Percentiles rank a stretch among this genome's conserved stretches.
phyloP scores from a whole-genome alignment of 2,797 vertebrate genomes.

The Onychomys leucogaster region DNA sequence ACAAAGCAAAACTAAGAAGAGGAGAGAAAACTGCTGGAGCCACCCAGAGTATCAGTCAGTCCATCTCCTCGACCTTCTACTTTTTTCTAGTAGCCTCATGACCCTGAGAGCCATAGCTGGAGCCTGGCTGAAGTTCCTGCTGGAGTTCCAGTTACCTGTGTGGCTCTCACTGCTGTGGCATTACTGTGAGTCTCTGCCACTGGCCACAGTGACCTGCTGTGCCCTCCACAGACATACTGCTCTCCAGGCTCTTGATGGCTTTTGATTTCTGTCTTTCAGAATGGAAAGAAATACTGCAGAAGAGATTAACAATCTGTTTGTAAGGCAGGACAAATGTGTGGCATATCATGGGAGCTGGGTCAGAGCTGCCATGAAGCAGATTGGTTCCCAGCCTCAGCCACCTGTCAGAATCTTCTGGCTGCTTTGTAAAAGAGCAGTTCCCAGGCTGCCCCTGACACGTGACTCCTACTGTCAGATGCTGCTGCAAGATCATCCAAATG shows the following conservation, averaged over 20 bases:
- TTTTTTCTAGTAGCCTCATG: too few relatives aligned
- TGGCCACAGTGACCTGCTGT: background rate
- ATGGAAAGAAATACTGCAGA: background rate
- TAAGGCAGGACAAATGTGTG: background rate
- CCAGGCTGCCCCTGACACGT: background rate
- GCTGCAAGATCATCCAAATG: background rate
- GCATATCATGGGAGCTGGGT: background rate
- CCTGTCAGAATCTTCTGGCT: background rate
- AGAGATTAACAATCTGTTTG: background rate
- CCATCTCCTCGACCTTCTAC: background rate
- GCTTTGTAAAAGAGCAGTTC: background rate
- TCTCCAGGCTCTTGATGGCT: background rate
- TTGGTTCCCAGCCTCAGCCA: background rate
- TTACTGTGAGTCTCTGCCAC: background rate
- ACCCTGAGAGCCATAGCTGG: too few relatives aligned
- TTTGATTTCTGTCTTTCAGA: background rate
- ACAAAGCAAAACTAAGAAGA: background rate
- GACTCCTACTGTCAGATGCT: background rate
- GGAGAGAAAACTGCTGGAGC: background rate
- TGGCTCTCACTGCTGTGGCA: background rate
- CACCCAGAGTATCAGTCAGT: background rate
- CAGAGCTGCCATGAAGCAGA: background rate
- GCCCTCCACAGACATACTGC: too few relatives aligned
- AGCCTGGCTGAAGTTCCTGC: background rate
- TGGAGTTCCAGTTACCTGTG: background rate